A percentile compares a stretch with the other conserved stretches of the same genome.
These are phyloP conservation scores for Colletes gigas DNA, from an alignment of 1,140 invertebrate species.

Conservation along the genomic window DNA sequence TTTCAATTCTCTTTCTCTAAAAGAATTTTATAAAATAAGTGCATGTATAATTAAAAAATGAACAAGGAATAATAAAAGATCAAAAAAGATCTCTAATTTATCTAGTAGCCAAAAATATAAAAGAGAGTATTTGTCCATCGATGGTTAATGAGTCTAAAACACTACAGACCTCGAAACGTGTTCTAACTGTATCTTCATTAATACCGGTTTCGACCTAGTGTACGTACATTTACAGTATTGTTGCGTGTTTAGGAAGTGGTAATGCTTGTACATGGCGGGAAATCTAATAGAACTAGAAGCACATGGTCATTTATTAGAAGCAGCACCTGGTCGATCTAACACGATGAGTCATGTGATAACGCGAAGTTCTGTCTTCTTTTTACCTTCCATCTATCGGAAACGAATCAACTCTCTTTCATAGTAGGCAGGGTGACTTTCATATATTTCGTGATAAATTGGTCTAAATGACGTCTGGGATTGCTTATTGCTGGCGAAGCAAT, in stretches of 20 bases:
- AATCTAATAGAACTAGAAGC: constrained; percentile 33
- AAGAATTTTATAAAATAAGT: too few species aligned
- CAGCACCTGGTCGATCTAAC: constrained; percentile 7
- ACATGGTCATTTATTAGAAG: constrained; percentile 10
- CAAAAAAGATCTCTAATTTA: too few species aligned
- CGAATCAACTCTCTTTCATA: background rate
- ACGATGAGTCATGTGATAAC: constrained; percentile 2
- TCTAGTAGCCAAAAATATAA: too few species aligned
- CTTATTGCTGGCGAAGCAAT: too few species aligned
- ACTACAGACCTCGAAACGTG: background rate
- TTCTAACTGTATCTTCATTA: background rate
- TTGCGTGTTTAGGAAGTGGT: constrained; percentile 2
- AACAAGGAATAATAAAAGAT: too few species aligned
- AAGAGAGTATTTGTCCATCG: too few species aligned
- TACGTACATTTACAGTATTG: constrained; percentile 4
- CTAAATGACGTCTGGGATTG: too few species aligned
- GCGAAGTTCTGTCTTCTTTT: background rate
- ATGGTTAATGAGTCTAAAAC: background rate
- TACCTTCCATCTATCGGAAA: background rate
- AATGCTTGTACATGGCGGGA: constrained; percentile 29
- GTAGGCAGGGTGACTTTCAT: background rate
- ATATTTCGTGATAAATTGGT: background rate
- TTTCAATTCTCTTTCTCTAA: too few species aligned
- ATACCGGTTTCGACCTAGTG: background rate
- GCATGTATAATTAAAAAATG: too few species aligned